Evolutionary conservation across 2,113 vertebrate species (phyloP), one percentile per base, ranked within the genome.

Genomic region (Vireo altiloquus): DNA sequence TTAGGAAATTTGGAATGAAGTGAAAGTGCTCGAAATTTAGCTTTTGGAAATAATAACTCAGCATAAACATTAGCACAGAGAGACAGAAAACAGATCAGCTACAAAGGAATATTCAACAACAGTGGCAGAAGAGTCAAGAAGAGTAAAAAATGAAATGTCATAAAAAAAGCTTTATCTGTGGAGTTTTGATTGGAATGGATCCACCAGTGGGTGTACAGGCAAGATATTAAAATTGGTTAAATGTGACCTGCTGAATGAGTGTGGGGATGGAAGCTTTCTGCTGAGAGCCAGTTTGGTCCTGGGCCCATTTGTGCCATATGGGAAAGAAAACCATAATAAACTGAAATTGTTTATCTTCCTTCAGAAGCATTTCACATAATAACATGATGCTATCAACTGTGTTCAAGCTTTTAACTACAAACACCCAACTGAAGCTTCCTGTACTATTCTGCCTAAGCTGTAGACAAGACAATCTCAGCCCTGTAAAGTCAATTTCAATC

Each of bases 281-380:
- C 56, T 92, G 71, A 90, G 52, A 94, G 76, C 47, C 89, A 81
- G 35, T 42, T 93, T 89, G 92, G 71, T 83, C 80, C 68, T 86
- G 60, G 68, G 85, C 90, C 92, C 44, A 44, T 80, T 88, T 86
- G 30, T 92, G 82, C 79, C 76, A 77, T 66, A 81, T 68, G 76
- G 82, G 68, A 90, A 89, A 78, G 68, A 89, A 93, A 92, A 66
- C n/a, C 21, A 46, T 66, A 86, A 63, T 57, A 88, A 90, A 82
- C 79, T 79, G 69, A 85, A 92, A 76, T 72, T 65, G 72, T 87
- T 92, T 90, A 10, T 90, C 74, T 93, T 95, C 49, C 52, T 84
- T 46, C 44, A 66, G 60, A 95, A 89, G 63, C 70, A 60, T 79
- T 85, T 68, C 79, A 37, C 37, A n/a, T 87, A 72, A 46, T 42